Percentiles rank a stretch among this genome's conserved stretches.
These are phyloP conservation scores for Eupithecia exiguata DNA, from an alignment of 2,888 invertebrate species.

Conservation along the genomic window DNA sequence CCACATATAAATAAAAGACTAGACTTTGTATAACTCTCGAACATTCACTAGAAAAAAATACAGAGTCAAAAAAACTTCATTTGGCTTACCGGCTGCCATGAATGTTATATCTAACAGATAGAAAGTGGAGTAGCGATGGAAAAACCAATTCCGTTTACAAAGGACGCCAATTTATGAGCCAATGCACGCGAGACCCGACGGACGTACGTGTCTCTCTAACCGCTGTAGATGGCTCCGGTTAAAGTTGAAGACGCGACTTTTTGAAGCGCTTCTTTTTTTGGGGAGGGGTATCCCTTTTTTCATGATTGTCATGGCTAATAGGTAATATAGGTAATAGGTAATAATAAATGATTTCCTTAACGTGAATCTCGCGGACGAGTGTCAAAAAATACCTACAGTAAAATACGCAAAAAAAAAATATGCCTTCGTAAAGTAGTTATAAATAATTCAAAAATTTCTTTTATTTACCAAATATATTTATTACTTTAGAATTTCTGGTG, in stretches of 20 bases:
- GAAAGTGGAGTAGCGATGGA: conserved; percentile 58
- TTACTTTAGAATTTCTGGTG: no score
- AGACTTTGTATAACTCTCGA: not conserved
- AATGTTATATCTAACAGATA: conserved; percentile 48
- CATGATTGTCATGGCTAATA: not conserved
- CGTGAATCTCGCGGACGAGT: no score
- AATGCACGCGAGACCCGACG: conserved; percentile 55
- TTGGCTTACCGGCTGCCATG: conserved; percentile 33
- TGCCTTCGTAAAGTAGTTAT: no score
- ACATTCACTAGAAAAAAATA: not conserved
- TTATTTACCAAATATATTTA: no score
- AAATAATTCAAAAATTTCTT: no score
- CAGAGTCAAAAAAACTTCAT: conserved; percentile 28
- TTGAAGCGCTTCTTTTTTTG: not conserved
- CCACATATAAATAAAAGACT: not conserved
- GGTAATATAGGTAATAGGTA: no score
- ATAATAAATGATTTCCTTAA: not conserved
- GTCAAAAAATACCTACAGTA: no score
- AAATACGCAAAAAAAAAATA: no score
- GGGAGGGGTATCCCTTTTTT: not conserved
- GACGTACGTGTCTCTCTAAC: conserved; percentile 36
- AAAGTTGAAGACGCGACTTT: conserved; percentile 3
- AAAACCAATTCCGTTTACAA: conserved; percentile 75
- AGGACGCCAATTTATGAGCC: conserved; percentile 70
- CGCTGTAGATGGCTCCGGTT: conserved; percentile 3